Evolutionary conservation across 2,888 invertebrate species (phyloP).

Genomic region (Strigamia transsilvanica): DNA sequence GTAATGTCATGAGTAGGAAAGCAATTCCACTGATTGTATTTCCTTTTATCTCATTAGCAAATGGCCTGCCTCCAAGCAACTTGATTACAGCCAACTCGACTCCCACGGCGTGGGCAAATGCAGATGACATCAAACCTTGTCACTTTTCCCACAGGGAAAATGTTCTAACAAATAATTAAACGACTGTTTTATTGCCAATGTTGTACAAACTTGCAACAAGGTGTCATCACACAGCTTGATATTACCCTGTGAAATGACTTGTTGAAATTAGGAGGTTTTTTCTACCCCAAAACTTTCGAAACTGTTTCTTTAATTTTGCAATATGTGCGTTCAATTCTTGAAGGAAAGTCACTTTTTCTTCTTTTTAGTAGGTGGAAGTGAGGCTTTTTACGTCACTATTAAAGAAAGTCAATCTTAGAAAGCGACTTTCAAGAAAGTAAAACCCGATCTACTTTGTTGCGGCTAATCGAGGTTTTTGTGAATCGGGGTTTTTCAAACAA

Average conservation of each 20-base stretch:
- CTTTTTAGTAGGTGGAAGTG: too few relatives aligned
- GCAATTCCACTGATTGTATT: constrained; percentile 49
- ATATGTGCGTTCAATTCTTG: too few relatives aligned
- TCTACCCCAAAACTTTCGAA: neutral
- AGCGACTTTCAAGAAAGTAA: too few relatives aligned
- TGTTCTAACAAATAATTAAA: constrained; percentile 24
- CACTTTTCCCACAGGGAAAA: constrained; percentile 11
- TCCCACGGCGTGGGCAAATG: constrained; percentile 15
- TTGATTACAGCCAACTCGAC: constrained; percentile 22
- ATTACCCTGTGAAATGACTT: neutral
- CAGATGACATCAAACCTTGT: constrained; percentile 25
- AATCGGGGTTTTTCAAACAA: too few relatives aligned
- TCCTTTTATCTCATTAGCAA: constrained; percentile 43
- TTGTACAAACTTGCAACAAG: neutral
- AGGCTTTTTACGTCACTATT: too few relatives aligned
- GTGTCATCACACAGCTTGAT: neutral
- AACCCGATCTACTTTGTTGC: too few relatives aligned
- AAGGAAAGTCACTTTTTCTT: too few relatives aligned
- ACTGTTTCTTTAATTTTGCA: neutral
- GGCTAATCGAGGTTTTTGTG: too few relatives aligned
- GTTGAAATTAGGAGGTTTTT: neutral
- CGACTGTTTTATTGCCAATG: constrained; percentile 11
- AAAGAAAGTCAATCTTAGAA: too few relatives aligned
- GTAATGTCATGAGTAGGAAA: constrained; percentile 33
- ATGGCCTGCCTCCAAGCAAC: constrained; percentile 32